phyloP scores from a whole-genome alignment of 2,888 invertebrate genomes.

The Cheilosia grossa region DNA sequence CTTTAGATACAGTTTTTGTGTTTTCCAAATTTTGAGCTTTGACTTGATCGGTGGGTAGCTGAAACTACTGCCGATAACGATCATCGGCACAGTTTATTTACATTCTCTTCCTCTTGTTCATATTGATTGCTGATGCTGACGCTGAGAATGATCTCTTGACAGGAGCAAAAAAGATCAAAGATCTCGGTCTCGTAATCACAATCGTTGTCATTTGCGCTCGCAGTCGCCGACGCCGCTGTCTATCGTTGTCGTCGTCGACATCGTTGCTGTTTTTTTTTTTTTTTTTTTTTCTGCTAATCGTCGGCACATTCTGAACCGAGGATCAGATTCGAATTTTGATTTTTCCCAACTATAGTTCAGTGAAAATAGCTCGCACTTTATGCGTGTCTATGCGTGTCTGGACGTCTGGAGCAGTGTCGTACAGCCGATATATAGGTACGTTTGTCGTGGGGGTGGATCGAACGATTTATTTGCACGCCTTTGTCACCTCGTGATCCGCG shows the following conservation, averaged over 20 bases:
- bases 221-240: constrained; percentile 26
- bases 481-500: constrained; percentile 54
- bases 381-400: not conserved
- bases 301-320: constrained; percentile 43
- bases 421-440: not conserved
- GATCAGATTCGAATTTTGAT: constrained; percentile 50
- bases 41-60: not conserved
- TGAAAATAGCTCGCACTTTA: not conserved
- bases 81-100: constrained; percentile 53
- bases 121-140: constrained; percentile 49
- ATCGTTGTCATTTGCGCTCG: constrained; percentile 62
- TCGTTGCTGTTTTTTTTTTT: constrained; percentile 28
- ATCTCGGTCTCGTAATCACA: constrained; percentile 79
- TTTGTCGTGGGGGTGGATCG: constrained; percentile 32
- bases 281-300: constrained; percentile 12
- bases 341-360: constrained; percentile 3
- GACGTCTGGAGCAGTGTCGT: not conserved
- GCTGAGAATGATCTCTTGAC: constrained; percentile 78
- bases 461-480: constrained; percentile 28
- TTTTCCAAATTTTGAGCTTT: not conserved
- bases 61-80: not conserved
- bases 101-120: constrained; percentile 56
- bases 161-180: constrained; percentile 79
- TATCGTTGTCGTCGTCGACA: constrained; percentile 41
- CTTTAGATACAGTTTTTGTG: constrained; percentile 12